Conservation (phyloP, 2,888 invertebrate genomes). For the Cheilosia soror region DNA sequence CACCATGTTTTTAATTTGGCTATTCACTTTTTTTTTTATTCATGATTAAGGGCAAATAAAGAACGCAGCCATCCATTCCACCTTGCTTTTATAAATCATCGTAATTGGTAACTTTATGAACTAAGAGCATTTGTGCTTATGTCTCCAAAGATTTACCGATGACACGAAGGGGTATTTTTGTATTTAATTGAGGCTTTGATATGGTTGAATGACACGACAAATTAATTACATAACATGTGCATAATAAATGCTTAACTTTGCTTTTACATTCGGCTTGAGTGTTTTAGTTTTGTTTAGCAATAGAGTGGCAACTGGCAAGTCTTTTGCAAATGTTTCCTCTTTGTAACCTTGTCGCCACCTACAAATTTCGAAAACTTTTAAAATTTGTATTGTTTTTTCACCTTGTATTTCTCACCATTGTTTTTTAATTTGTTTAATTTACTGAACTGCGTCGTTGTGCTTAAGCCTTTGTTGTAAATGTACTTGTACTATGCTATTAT, state of each 20-base stretch:
- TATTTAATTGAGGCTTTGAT: not conserved
- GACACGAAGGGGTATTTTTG: not conserved
- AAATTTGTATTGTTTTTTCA: too few relatives aligned
- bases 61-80: not conserved
- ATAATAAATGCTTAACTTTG: conserved; percentile 1
- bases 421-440: too few relatives aligned
- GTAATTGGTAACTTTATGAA: conserved; percentile 7
- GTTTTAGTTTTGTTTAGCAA: too few relatives aligned
- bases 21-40: conserved; percentile 6
- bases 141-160: not conserved
- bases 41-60: conserved; percentile 7
- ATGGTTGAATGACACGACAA: conserved; percentile 3
- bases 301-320: too few relatives aligned
- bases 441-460: too few relatives aligned
- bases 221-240: not conserved
- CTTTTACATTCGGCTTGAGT: not conserved
- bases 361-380: too few relatives aligned
- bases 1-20: not conserved
- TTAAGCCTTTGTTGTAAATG: too few relatives aligned
- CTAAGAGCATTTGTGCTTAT: not conserved
- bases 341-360: too few relatives aligned
- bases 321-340: too few relatives aligned
- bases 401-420: too few relatives aligned
- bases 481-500: too few relatives aligned
- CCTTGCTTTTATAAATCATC: conserved; percentile 19